phyloP scores from a whole-genome alignment of 2,113 vertebrate species.

The Solea senegalensis region DNA sequence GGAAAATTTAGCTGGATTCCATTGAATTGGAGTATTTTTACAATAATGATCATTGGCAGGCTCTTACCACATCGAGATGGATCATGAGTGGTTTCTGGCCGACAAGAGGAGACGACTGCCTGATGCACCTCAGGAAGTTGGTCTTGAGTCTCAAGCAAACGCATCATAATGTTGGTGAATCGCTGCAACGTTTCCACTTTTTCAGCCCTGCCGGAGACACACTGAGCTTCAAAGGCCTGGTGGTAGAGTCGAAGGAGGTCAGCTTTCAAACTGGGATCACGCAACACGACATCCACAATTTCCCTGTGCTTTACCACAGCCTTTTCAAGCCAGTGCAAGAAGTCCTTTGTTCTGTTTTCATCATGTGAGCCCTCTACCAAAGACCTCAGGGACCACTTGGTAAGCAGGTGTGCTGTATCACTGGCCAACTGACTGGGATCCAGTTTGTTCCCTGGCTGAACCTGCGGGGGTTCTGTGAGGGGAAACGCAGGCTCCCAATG shows the following conservation, averaged over 20 bases:
- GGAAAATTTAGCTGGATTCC: not conserved
- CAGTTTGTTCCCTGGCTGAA: constrained; percentile 21
- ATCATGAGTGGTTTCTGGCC: constrained; percentile 30
- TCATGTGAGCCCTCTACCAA: constrained; percentile 61
- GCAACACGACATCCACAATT: constrained; percentile 64
- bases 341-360: constrained; percentile 22
- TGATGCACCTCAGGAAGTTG: constrained; percentile 34
- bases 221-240: constrained; percentile 54
- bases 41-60: not conserved
- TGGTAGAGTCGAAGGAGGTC: constrained; percentile 84
- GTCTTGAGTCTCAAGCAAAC: constrained; percentile 76
- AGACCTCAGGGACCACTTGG: constrained; percentile 83
- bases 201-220: constrained; percentile 7
- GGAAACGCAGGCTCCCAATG: constrained; percentile 82
- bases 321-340: constrained; percentile 82
- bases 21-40: not conserved
- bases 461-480: constrained; percentile 8
- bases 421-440: constrained; percentile 22
- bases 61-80: constrained; percentile 64
- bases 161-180: constrained; percentile 84
- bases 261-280: constrained; percentile 65
- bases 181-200: constrained; percentile 58
- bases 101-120: constrained; percentile 69
- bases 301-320: constrained; percentile 54
- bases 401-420: constrained; percentile 60